Conservation (phyloP, 2,888 invertebrate species). For the Monochamus alternatus region DNA sequence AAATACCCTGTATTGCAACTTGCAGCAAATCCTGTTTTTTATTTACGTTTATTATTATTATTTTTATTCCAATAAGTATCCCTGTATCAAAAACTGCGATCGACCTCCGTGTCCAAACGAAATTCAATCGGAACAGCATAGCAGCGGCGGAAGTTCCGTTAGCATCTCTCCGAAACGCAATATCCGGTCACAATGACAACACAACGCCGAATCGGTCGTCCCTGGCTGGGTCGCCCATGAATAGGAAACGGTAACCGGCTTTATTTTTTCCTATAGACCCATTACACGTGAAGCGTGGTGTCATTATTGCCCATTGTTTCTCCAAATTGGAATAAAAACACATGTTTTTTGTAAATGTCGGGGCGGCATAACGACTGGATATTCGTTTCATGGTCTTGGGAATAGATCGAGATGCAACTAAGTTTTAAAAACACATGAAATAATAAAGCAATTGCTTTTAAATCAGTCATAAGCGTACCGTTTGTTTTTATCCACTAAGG, state of each 20-base stretch:
- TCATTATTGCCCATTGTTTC: slow-evolving; percentile 20
- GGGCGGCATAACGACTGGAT: slow-evolving; percentile 2
- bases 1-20: too few species aligned
- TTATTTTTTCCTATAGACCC: slow-evolving; percentile 10
- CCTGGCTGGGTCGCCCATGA: slow-evolving; percentile 7
- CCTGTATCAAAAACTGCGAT: neutral
- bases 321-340: slow-evolving; percentile 12
- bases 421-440: too few species aligned
- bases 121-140: slow-evolving; percentile 20
- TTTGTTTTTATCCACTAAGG: too few species aligned
- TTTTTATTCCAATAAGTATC: too few species aligned
- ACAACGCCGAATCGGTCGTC: slow-evolving; percentile 2
- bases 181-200: slow-evolving; percentile 25
- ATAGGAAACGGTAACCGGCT: slow-evolving; percentile 22
- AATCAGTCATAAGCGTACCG: too few species aligned
- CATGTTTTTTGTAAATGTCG: neutral
- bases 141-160: slow-evolving; percentile 22
- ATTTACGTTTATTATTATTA: too few species aligned
- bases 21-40: too few species aligned
- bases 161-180: slow-evolving; percentile 25
- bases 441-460: too few species aligned
- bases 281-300: slow-evolving; percentile 28
- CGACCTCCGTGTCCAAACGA: neutral
- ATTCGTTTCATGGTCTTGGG: slow-evolving; percentile 7
- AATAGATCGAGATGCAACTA: neutral